Percentiles rank a stretch among this genome's conserved stretches.
phyloP scores from a whole-genome alignment of 2,797 vertebrate genomes.

The Parambassis ranga region DNA sequence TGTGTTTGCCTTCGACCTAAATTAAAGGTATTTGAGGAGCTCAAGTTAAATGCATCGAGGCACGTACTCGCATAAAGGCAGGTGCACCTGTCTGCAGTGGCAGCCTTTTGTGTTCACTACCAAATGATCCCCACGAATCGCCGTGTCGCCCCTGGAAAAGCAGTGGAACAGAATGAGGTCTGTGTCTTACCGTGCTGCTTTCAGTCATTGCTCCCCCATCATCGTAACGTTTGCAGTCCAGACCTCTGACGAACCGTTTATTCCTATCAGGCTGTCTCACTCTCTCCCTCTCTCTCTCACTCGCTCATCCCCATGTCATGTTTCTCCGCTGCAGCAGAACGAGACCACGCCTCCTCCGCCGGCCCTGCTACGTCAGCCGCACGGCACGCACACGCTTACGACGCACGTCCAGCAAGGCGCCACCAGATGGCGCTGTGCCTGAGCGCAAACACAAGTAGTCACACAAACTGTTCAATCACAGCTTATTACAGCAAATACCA shows the following conservation, averaged over 20 bases:
- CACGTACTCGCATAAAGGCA: slow-evolving; percentile 68
- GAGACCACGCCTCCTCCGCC: slow-evolving; percentile 77
- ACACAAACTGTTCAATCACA: neutral
- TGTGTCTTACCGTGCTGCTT: slow-evolving; percentile 72
- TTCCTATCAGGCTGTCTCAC: slow-evolving; percentile 69
- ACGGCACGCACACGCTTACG: slow-evolving; percentile 41
- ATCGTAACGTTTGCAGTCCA: slow-evolving; percentile 61
- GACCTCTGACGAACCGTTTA: slow-evolving; percentile 69
- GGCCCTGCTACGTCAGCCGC: slow-evolving; percentile 63
- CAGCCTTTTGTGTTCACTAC: slow-evolving; percentile 62
- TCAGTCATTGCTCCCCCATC: slow-evolving; percentile 75
- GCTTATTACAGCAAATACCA: too few species aligned
- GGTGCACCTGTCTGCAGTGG: slow-evolving; percentile 79
- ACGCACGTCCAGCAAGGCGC: neutral
- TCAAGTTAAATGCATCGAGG: slow-evolving; percentile 63
- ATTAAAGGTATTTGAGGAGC: slow-evolving; percentile 40
- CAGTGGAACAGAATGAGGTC: neutral
- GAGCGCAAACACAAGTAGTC: neutral
- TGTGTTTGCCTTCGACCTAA: slow-evolving; percentile 37
- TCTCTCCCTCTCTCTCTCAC: slow-evolving; percentile 59
- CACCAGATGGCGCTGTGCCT: slow-evolving; percentile 62
- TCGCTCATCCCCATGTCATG: slow-evolving; percentile 79
- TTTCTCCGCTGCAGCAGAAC: slow-evolving; percentile 84
- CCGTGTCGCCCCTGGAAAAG: slow-evolving; percentile 12
- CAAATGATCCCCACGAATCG: slow-evolving; percentile 48